Evolutionary conservation across 2,888 invertebrate species (phyloP).

Genomic region (Parasteatoda lunata): DNA sequence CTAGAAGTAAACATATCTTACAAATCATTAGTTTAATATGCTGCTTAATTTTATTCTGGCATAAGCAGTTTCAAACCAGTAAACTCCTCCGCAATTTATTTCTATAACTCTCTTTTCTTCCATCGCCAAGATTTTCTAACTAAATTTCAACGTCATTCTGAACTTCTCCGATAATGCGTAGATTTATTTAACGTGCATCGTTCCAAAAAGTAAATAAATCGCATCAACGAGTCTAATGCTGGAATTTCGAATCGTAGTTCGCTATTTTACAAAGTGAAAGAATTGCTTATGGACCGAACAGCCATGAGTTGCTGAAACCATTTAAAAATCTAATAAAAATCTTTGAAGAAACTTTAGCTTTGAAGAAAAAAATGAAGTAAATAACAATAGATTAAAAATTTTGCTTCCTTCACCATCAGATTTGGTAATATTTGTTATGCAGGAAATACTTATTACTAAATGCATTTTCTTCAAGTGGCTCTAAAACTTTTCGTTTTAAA

Average conservation of each 20-base stretch:
- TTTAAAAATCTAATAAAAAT: conserved; percentile 1
- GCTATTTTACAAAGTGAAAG: background rate
- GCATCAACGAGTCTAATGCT: background rate
- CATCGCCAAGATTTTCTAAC: background rate
- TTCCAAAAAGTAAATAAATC: background rate
- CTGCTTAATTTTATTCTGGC: background rate
- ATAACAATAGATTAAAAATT: background rate
- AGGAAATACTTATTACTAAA: no score
- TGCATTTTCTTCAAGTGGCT: no score
- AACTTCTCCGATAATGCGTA: background rate
- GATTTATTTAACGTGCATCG: background rate
- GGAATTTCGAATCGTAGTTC: background rate
- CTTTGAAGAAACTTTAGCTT: background rate
- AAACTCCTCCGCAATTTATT: background rate
- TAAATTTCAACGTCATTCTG: background rate
- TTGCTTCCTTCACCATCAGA: no score
- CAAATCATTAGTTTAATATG: background rate
- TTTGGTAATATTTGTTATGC: no score
- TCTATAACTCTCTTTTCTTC: background rate
- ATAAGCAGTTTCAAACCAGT: background rate
- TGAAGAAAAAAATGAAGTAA: background rate
- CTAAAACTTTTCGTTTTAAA: no score
- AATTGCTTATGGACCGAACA: background rate
- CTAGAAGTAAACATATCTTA: background rate
- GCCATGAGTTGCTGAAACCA: background rate